These are phyloP conservation scores for Lepas anatifera DNA, from an alignment of 2,888 invertebrate species.

Conservation along the genomic window DNA sequence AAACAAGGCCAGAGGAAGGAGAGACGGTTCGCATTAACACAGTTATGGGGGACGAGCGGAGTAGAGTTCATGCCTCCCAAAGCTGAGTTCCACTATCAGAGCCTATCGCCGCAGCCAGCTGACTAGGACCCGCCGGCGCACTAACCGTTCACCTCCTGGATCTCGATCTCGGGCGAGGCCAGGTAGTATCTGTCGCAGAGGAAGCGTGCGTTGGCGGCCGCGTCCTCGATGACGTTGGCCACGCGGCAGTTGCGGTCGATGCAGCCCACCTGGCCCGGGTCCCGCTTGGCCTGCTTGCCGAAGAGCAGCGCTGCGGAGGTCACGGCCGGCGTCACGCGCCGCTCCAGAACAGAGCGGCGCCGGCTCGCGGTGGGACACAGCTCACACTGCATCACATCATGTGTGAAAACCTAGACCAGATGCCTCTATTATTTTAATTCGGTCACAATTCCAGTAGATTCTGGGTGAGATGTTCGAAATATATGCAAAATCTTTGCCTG, in stretches of 20 bases:
- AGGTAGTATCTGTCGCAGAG: slow-evolving; percentile 97
- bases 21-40: too few species aligned
- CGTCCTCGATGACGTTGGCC: slow-evolving; percentile 77
- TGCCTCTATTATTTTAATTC: too few species aligned
- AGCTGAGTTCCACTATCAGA: too few species aligned
- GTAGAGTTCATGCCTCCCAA: too few species aligned
- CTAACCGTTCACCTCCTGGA: slow-evolving; percentile 66
- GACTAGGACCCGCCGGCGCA: too few species aligned
- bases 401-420: too few species aligned
- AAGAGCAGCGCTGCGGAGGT: slow-evolving; percentile 60
- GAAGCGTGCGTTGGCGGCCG: slow-evolving; percentile 93
- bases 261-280: slow-evolving; percentile 69
- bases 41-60: too few species aligned
- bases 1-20: too few species aligned
- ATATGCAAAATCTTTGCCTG: too few species aligned
- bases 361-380: not conserved
- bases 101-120: too few species aligned
- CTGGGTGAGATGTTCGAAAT: too few species aligned
- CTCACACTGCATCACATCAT: not conserved
- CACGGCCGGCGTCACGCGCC: not conserved
- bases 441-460: too few species aligned
- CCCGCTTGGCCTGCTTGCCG: slow-evolving; percentile 52
- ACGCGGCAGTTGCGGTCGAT: slow-evolving; percentile 95
- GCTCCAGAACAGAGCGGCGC: not conserved
- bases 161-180: slow-evolving; percentile 73